Conservation (phyloP, 2,113 vertebrate species). For the Tragelaphus scriptus region DNA sequence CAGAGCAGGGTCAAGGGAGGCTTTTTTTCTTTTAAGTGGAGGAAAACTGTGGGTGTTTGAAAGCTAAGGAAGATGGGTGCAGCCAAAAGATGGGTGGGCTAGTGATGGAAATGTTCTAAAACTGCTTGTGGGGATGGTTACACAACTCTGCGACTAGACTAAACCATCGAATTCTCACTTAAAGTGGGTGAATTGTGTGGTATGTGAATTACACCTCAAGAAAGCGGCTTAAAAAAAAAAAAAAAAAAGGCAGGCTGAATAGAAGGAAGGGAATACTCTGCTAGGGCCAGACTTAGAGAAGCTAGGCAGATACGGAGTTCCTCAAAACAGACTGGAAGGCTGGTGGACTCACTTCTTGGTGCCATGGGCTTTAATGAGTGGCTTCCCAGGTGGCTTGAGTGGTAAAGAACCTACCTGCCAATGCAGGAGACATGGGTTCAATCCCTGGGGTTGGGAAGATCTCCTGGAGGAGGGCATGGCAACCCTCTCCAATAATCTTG, state of each 20-base stretch:
- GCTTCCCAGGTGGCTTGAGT: neutral
- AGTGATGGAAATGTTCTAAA: neutral
- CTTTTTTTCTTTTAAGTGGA: neutral
- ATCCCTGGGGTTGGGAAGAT: neutral
- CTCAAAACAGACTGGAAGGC: neutral
- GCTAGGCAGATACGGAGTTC: neutral
- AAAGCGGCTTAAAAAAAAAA: neutral
- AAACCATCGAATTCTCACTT: neutral
- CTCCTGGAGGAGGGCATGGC: neutral
- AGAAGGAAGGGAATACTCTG: neutral
- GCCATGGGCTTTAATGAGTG: neutral
- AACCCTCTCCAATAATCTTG: neutral
- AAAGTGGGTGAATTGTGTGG: neutral
- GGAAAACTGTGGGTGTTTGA: slow-evolving; percentile 1
- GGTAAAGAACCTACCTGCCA: neutral
- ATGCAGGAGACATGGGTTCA: neutral
- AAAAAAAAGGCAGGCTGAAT: neutral
- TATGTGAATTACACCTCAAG: slow-evolving; percentile 23
- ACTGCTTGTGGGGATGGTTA: neutral
- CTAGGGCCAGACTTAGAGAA: neutral
- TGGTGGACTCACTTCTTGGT: neutral
- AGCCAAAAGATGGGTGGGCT: neutral
- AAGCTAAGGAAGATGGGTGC: neutral
- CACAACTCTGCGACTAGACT: neutral
- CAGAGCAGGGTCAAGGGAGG: slow-evolving; percentile 48